These are phyloP conservation scores for Helarctos malayanus DNA, from an alignment of 2,797 vertebrate genomes.

Conservation along the genomic window DNA sequence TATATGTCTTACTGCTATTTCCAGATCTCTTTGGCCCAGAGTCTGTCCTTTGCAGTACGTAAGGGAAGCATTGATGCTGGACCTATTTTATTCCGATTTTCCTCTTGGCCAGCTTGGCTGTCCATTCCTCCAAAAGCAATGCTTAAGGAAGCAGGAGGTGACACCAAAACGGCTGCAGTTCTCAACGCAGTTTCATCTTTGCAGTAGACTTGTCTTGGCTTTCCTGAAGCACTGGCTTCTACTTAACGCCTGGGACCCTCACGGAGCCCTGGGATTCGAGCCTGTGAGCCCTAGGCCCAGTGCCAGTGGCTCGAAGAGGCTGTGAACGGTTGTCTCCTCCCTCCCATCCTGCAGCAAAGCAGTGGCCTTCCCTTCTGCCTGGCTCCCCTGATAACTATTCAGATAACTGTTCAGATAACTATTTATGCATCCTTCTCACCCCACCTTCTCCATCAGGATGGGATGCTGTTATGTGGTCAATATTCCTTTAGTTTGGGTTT, in stretches of 20 bases:
- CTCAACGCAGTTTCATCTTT: neutral
- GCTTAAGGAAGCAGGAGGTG: neutral
- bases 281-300: neutral
- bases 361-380: neutral
- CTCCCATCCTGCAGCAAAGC: neutral
- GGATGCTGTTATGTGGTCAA: rapidly evolving
- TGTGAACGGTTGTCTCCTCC: neutral
- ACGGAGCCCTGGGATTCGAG: neutral
- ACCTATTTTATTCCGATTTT: neutral
- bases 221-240: neutral
- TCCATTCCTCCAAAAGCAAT: neutral
- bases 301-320: neutral
- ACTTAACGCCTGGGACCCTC: neutral
- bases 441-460: neutral
- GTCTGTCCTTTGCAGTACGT: neutral
- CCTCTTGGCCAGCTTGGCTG: neutral
- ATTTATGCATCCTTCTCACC: neutral
- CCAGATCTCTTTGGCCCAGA: neutral
- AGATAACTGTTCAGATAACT: neutral
- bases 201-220: neutral
- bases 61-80: neutral
- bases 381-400: too few relatives aligned
- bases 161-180: neutral
- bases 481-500: neutral
- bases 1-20: neutral